Evolutionary conservation across 1,140 invertebrate species (phyloP).

Genomic region (Spodoptera frugiperda): DNA sequence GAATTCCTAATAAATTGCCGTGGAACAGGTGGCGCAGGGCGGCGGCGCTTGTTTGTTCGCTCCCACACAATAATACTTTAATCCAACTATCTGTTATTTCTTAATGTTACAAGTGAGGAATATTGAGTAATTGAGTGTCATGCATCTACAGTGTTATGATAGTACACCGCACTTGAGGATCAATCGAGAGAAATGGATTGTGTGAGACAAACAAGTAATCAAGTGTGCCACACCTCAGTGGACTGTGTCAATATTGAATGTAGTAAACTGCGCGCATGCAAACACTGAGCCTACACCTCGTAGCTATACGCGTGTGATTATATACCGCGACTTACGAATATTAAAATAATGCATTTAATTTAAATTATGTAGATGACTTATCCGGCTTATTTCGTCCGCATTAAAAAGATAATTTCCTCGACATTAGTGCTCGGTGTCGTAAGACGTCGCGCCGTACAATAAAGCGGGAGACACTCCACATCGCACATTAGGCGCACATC

Average conservation of each 20-base stretch:
- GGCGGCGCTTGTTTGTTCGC: not conserved
- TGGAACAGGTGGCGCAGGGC: slow-evolving; percentile 21
- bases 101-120: no score
- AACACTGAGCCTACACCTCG: not conserved
- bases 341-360: no score
- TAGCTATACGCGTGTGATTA: no score
- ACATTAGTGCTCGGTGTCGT: no score
- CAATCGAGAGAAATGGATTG: slow-evolving; percentile 4
- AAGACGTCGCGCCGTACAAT: no score
- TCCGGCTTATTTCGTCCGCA: not conserved
- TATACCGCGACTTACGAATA: no score
- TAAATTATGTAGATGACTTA: not conserved
- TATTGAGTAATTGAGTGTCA: no score
- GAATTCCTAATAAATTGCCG: slow-evolving; percentile 49
- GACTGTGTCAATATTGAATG: slow-evolving; percentile 2
- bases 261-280: not conserved
- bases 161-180: not conserved
- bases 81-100: not conserved
- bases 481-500: not conserved
- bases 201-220: slow-evolving; percentile 9
- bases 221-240: slow-evolving; percentile 1
- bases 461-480: not conserved
- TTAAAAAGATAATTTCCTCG: not conserved
- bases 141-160: not conserved
- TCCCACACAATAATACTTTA: not conserved